Evolutionary conservation across 2,113 vertebrate genomes (phyloP).

Genomic region (Paramormyrops kingsleyae): DNA sequence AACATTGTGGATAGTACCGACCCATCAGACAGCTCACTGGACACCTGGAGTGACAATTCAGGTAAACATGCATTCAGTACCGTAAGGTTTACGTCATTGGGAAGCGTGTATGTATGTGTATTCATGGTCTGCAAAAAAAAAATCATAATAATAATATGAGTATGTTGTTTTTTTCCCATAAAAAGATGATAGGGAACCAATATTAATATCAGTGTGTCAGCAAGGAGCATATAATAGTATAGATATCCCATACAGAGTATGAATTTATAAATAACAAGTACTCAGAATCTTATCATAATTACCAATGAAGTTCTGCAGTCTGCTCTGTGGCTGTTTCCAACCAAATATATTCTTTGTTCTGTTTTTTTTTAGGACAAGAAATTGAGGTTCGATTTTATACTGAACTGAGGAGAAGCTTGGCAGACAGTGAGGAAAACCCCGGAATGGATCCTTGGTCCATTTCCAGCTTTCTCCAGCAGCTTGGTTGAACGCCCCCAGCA

Average conservation of each 20-base stretch:
- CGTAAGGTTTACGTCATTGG: not conserved
- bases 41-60: not conserved
- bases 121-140: not conserved
- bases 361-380: not conserved
- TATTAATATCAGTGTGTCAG: not conserved
- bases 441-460: not conserved
- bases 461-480: not conserved
- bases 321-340: not conserved
- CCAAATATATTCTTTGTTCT: not conserved
- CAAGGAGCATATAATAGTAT: not conserved
- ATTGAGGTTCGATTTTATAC: slow-evolving; percentile 8
- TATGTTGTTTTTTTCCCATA: not conserved
- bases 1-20: slow-evolving; percentile 10
- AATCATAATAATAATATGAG: not conserved
- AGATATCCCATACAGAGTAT: not conserved
- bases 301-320: not conserved
- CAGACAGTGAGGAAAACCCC: not conserved
- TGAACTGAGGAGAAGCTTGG: not conserved
- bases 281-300: not conserved
- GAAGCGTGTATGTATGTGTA: not conserved
- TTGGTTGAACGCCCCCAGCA: not conserved
- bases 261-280: not conserved
- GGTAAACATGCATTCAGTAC: not conserved
- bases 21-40: not conserved
- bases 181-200: not conserved